Conservation (phyloP, 2,888 invertebrate species). For the Aelia acuminata region DNA sequence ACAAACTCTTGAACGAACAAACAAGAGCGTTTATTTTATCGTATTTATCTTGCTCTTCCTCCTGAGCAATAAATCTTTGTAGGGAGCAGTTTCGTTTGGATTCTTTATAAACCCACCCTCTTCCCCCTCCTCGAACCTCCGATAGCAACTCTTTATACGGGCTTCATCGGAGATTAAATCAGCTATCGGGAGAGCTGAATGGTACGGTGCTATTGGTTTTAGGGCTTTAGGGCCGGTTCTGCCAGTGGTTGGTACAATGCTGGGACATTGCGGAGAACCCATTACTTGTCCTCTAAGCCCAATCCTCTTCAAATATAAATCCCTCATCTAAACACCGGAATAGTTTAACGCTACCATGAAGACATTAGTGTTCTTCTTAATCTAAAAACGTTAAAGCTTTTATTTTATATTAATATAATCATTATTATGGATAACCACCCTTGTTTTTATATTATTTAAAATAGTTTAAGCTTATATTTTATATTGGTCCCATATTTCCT, state of each 20-base stretch:
- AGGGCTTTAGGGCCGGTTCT: neutral
- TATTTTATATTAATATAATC: no score
- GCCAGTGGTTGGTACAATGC: neutral
- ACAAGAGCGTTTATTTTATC: neutral
- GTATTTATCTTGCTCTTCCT: neutral
- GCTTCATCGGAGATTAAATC: slow-evolving; percentile 1
- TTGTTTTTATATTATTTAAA: no score
- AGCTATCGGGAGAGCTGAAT: neutral
- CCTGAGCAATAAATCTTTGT: neutral
- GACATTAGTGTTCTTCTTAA: neutral
- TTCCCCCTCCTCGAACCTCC: no score
- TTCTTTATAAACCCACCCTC: neutral
- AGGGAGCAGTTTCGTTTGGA: neutral
- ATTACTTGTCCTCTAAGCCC: neutral
- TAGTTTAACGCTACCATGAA: neutral
- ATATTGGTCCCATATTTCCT: no score
- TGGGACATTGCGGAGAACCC: neutral
- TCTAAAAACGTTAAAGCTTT: neutral
- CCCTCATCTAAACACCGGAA: neutral
- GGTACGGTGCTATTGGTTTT: neutral
- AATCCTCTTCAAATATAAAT: neutral
- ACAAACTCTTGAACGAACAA: neutral
- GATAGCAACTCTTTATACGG: neutral
- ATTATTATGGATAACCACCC: no score
- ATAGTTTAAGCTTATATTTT: no score